Conservation (phyloP, 2,113 vertebrate species). For the Lagopus muta region DNA sequence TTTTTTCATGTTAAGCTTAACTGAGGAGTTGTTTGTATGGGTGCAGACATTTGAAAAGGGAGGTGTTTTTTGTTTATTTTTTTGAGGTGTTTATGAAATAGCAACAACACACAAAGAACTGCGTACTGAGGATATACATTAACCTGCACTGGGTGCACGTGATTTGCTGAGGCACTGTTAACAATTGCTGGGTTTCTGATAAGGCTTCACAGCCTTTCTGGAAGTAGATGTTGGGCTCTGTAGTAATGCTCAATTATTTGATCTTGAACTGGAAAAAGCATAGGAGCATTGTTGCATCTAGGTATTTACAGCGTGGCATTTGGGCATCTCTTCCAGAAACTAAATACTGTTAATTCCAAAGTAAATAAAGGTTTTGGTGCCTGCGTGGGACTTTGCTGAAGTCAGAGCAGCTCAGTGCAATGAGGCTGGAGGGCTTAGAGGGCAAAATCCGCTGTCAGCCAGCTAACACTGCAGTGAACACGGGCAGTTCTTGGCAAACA, state of each 20-base stretch:
- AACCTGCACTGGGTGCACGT: not conserved
- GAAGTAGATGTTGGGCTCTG: not conserved
- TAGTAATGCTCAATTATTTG: accelerated
- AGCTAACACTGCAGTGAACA: not conserved
- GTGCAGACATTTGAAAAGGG: not conserved
- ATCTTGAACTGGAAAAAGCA: not conserved
- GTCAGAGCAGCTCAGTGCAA: not conserved
- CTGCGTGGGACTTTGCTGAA: not conserved
- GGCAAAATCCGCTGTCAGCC: not conserved
- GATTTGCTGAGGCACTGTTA: not conserved
- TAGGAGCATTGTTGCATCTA: not conserved
- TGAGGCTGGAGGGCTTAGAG: not conserved
- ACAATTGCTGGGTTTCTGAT: not conserved
- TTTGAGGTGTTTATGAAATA: not conserved
- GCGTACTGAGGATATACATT: not conserved
- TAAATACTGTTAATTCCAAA: not conserved
- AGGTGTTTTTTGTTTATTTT: not conserved
- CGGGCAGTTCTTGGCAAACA: not conserved
- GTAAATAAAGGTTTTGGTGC: not conserved
- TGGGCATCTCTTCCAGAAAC: not conserved
- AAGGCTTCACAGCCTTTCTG: not conserved
- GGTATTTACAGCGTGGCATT: not conserved
- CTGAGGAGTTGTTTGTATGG: not conserved
- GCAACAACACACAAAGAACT: not conserved
- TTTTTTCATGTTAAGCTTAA: not conserved